phyloP scores from a whole-genome alignment of 1,140 invertebrate species.

The Euwallacea fornicatus region DNA sequence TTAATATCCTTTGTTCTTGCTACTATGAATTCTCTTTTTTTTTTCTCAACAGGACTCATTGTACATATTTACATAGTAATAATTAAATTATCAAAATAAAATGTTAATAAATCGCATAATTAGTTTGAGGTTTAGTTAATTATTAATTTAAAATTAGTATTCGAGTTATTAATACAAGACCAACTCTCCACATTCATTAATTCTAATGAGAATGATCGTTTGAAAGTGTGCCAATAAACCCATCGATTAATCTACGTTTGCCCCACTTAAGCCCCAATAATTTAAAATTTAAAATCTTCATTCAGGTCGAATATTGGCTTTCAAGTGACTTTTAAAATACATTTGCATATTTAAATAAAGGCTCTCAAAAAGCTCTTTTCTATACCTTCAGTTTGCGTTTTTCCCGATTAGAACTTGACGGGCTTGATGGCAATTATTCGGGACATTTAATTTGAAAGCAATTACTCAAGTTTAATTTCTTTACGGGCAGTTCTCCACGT shows the following conservation, averaged over 20 bases:
- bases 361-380: conserved; percentile 16
- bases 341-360: conserved; percentile 26
- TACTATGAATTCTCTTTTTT: too few species aligned
- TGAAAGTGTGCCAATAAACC: conserved; percentile 3
- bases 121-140: too few species aligned
- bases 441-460: conserved; percentile 20
- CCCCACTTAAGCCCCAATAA: conserved; percentile 7
- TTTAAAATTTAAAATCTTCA: conserved; percentile 25
- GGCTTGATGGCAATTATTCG: conserved; percentile 20
- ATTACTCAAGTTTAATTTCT: conserved; percentile 18
- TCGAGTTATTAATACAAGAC: too few species aligned
- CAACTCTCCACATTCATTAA: not conserved
- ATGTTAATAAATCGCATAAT: too few species aligned
- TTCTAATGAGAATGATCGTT: not conserved
- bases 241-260: conserved; percentile 1
- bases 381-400: conserved; percentile 7
- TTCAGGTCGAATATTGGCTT: conserved; percentile 24
- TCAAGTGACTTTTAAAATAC: conserved; percentile 24
- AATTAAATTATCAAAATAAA: too few species aligned
- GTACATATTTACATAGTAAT: too few species aligned
- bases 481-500: not conserved
- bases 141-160: too few species aligned
- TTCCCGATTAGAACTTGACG: conserved; percentile 22
- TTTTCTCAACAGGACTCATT: too few species aligned
- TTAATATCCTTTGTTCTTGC: too few species aligned